Evolutionary conservation across 2,113 vertebrate species (phyloP).

Genomic region (Spea multiplicata): DNA sequence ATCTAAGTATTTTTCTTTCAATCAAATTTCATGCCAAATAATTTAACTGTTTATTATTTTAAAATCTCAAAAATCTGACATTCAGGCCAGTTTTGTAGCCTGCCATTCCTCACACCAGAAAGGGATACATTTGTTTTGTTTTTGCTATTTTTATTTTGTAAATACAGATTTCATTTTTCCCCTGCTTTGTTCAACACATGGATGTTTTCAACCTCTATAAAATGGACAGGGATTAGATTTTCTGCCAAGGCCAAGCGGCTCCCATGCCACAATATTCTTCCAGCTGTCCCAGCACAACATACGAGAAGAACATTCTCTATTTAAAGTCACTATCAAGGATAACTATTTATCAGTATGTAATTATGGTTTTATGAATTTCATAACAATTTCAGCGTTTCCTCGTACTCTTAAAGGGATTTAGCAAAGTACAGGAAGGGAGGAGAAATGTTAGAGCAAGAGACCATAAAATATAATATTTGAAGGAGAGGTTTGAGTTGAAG

Average conservation of each 20-base stretch:
- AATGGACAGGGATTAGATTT: conserved; percentile 18
- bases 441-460: too few species aligned
- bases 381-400: conserved; percentile 33
- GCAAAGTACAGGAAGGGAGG: too few species aligned
- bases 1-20: neutral
- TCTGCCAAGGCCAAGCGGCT: neutral
- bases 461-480: too few species aligned
- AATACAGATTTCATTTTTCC: conserved; percentile 5
- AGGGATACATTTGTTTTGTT: neutral
- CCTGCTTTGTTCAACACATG: neutral
- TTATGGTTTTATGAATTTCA: conserved; percentile 45
- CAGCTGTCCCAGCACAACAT: conserved; percentile 31
- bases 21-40: neutral
- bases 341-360: conserved; percentile 43
- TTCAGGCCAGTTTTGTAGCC: neutral
- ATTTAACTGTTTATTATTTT: conserved; percentile 7
- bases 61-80: neutral
- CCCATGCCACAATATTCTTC: neutral
- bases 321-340: conserved; percentile 37
- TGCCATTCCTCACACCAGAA: conserved; percentile 5
- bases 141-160: neutral
- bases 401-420: neutral
- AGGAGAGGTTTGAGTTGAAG: too few species aligned
- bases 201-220: neutral
- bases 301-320: conserved; percentile 24